These are phyloP conservation scores for Ophonus ardosiacus DNA, from an alignment of 2,888 invertebrate genomes.

Conservation along the genomic window DNA sequence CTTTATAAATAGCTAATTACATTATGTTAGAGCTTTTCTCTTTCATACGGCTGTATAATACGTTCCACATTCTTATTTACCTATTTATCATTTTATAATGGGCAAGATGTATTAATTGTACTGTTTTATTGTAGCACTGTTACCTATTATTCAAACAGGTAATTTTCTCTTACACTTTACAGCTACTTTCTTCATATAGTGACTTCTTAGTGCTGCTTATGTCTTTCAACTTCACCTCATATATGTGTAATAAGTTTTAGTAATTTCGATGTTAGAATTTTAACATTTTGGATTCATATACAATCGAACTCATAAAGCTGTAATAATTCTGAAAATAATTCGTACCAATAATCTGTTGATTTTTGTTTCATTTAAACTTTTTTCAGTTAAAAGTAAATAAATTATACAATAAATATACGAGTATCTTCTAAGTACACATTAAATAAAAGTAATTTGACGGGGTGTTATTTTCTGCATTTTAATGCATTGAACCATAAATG, in stretches of 20 bases:
- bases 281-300: neutral
- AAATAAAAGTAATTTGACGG: no score
- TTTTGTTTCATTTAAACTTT: no score
- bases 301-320: neutral
- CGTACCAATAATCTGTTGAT: no score
- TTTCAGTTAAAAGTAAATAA: no score
- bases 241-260: slow-evolving; percentile 5
- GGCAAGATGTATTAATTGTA: slow-evolving; percentile 27
- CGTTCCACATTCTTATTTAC: neutral
- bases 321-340: no score
- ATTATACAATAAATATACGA: no score
- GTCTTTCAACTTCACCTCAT: slow-evolving; percentile 30
- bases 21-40: no score
- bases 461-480: no score
- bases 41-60: neutral
- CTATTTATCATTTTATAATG: neutral
- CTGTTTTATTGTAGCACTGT: slow-evolving; percentile 60
- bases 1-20: no score
- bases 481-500: no score
- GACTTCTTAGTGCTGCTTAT: slow-evolving; percentile 28
- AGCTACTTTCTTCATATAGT: slow-evolving; percentile 26
- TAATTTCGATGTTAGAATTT: slow-evolving; percentile 27
- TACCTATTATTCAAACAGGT: slow-evolving; percentile 58
- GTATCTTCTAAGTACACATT: no score
- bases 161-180: slow-evolving; percentile 9